Percentiles rank a stretch among this genome's conserved stretches.
phyloP scores from a whole-genome alignment of 2,888 invertebrate genomes.

The Tromatobia lineatoria region DNA sequence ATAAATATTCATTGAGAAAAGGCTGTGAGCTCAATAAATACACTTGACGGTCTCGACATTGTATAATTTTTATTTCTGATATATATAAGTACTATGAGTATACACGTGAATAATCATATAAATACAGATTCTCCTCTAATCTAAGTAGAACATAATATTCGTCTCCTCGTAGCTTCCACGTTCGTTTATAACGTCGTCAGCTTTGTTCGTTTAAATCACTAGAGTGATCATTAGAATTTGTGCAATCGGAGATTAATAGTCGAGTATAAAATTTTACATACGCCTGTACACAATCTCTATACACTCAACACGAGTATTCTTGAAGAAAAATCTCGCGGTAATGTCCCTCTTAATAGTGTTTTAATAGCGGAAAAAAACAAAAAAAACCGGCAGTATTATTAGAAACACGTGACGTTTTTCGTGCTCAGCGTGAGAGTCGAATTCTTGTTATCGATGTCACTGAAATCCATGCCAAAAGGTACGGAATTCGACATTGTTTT shows the following conservation, averaged over 20 bases:
- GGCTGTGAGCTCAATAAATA: conserved; percentile 17
- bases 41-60: conserved; percentile 29
- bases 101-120: conserved; percentile 63
- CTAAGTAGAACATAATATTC: conserved; percentile 26
- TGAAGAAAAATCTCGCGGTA: conserved; percentile 65
- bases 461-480: conserved; percentile 82
- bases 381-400: conserved; percentile 51
- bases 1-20: neutral
- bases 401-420: conserved; percentile 82
- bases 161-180: conserved; percentile 17
- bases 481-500: conserved; percentile 81
- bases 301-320: conserved; percentile 72
- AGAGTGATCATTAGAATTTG: conserved; percentile 49
- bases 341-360: conserved; percentile 1
- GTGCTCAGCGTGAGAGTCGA: conserved; percentile 68
- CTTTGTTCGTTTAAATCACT: conserved; percentile 33
- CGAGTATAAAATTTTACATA: conserved; percentile 78
- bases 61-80: conserved; percentile 54
- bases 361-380: conserved; percentile 1
- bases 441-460: conserved; percentile 72
- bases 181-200: conserved; percentile 5
- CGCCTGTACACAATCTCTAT: conserved; percentile 77
- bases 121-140: conserved; percentile 57
- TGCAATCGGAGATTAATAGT: conserved; percentile 60
- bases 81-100: conserved; percentile 52